Evolutionary conservation across 2,888 invertebrate species (phyloP).

Genomic region (Junonia oenone): DNA sequence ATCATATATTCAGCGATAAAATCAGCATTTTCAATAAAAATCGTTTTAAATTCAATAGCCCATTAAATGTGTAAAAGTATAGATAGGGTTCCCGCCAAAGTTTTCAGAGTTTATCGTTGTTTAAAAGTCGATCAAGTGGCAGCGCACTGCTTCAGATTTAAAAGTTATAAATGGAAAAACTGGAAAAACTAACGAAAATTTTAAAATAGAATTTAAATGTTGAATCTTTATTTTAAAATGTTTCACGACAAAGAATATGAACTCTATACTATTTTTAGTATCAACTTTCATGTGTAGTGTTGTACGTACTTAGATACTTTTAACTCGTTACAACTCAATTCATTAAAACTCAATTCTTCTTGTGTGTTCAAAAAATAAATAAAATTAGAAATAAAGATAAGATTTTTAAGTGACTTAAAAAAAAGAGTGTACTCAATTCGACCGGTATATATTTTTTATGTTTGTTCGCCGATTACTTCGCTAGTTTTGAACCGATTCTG

Average conservation of each 20-base stretch:
- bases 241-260: not conserved
- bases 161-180: slow-evolving; percentile 5
- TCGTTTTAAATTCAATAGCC: not conserved
- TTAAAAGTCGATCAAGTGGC: slow-evolving; percentile 5
- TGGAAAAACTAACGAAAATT: not conserved
- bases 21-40: not conserved
- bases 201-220: not conserved
- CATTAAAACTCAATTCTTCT: no score
- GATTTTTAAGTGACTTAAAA: no score
- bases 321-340: no score
- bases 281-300: not conserved
- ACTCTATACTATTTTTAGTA: not conserved
- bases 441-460: no score
- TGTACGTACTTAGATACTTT: no score
- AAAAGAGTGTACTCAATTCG: no score
- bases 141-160: slow-evolving; percentile 3
- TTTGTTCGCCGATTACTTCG: no score
- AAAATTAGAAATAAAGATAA: no score
- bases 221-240: not conserved
- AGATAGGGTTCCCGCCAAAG: not conserved
- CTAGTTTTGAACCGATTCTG: no score
- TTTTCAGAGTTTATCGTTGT: slow-evolving; percentile 2
- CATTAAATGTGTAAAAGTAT: not conserved
- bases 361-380: no score
- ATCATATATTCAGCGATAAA: not conserved